Conservation (phyloP, 2,113 vertebrate genomes). For the Rhea pennata region DNA sequence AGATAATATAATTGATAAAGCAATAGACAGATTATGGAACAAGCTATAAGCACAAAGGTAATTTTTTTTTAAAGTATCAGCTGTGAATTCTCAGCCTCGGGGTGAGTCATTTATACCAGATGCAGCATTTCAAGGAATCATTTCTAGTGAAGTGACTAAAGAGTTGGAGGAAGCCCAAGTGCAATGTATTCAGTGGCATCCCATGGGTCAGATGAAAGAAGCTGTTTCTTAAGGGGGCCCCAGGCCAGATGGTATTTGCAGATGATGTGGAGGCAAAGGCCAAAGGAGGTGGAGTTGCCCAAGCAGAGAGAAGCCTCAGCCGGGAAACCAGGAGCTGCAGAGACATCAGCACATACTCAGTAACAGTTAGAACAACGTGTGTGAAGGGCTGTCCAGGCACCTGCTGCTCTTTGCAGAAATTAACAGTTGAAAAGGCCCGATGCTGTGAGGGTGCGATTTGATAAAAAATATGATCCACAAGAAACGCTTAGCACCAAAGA, state of each 20-base stretch:
- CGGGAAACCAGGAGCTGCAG: neutral
- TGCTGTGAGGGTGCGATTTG: neutral
- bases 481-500: neutral
- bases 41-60: neutral
- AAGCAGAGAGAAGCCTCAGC: neutral
- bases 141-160: constrained; percentile 39
- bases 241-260: neutral
- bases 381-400: neutral
- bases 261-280: neutral
- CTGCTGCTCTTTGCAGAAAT: neutral
- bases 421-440: neutral
- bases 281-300: neutral
- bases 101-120: constrained; percentile 34
- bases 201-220: constrained; percentile 24
- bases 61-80: constrained; percentile 22
- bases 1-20: neutral
- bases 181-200: constrained; percentile 4
- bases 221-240: neutral
- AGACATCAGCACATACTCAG: neutral
- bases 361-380: rapidly evolving
- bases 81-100: constrained; percentile 31
- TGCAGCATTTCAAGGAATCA: constrained; percentile 29
- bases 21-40: neutral
- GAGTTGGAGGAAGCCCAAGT: constrained; percentile 32
- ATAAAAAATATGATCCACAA: neutral